Conservation (phyloP, 2,113 vertebrate species). For the Hemichromis elongatus region DNA sequence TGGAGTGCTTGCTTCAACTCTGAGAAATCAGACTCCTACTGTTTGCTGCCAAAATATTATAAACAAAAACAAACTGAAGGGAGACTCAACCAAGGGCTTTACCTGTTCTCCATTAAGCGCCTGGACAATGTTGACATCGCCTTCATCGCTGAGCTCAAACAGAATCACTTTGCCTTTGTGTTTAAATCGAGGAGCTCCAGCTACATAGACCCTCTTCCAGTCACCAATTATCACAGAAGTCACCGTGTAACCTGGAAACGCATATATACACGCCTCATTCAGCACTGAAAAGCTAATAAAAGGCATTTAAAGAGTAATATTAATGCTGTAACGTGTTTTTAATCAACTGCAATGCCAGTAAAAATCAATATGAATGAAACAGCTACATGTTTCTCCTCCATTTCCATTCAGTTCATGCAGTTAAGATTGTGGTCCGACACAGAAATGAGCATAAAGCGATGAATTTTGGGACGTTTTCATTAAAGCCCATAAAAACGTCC, state of each 20-base stretch:
- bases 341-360: neutral
- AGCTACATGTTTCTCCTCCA: neutral
- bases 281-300: neutral
- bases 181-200: constrained; percentile 91
- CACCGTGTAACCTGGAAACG: constrained; percentile 85
- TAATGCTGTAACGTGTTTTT: neutral
- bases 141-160: constrained; percentile 81
- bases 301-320: neutral
- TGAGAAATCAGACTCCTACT: neutral
- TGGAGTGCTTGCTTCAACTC: constrained; percentile 4
- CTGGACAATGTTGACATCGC: constrained; percentile 78
- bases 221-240: constrained; percentile 80
- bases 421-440: neutral
- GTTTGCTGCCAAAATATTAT: neutral
- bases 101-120: constrained; percentile 91
- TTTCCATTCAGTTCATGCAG: neutral
- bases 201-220: constrained; percentile 78
- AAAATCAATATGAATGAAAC: neutral
- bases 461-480: no score
- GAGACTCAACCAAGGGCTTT: neutral
- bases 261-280: neutral
- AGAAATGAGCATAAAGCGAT: neutral
- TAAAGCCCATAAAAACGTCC: neutral
- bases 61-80: neutral
- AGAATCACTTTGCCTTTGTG: constrained; percentile 94